Evolutionary conservation across 2,113 vertebrate species (phyloP), one percentile per base, ranked within the genome.

Genomic region (Chauna torquata): DNA sequence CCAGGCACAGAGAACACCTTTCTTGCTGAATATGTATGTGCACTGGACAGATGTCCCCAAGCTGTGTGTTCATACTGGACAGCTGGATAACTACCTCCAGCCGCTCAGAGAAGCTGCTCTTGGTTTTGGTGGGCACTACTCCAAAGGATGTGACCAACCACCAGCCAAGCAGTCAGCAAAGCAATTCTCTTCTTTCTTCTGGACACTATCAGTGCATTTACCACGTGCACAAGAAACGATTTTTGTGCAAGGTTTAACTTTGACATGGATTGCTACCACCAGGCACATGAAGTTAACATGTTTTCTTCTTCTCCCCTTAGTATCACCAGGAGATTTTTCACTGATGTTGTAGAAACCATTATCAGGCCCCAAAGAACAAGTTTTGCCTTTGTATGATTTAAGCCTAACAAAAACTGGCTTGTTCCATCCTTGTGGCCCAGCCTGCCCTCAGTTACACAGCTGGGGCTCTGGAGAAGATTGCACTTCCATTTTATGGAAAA

Each of bases 311-410:
- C 59, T 65, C 7, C 64, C 2, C 0, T 58, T 57, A 50, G 40
- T 58, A 79, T n/a, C 15, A 13, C 16, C 19, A 2, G 0, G 34
- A 64, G 34, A 54, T 79, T 47, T 82, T 27, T 25, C 32, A 7
- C 11, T 61, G 62, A 11, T 0, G 0, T 9, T 68, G 20, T 1
- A 19, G 49, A 34, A 94, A 52, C 22, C 23, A 59, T 1, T 25
- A 30, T 27, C 38, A 52, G 49, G 15, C 36, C 22, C 5, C 2
- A 25, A 64, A 59, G 55, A 16, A 45, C 16, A 71, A n/a, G 11
- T 66, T 66, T 81, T 68, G 20, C 30, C 32, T 80, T 16, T 68
- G 42, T 34, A n/a, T 47, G 12, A 23, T 54, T 61, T 49, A 11
- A 70, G 30, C 59, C n/a, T 28, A 3, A 86, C 32, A 72, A n/a